A percentile compares a stretch with the other conserved stretches of the same genome.
phyloP scores from a whole-genome alignment of 2,888 invertebrate genomes.

The Drosophila ezoana region DNA sequence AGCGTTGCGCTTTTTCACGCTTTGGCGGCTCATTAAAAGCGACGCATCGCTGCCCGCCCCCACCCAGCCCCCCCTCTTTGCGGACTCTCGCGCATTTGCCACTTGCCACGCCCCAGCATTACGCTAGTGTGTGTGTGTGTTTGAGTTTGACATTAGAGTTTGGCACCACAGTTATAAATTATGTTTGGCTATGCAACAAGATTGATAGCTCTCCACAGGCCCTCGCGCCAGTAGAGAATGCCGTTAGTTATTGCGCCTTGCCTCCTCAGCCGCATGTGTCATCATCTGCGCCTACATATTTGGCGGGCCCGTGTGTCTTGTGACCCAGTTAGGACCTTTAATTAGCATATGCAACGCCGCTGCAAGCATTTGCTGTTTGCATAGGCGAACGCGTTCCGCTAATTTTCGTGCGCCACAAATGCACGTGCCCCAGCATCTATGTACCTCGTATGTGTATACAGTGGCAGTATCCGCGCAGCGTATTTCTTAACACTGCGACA shows the following conservation, averaged over 20 bases:
- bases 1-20: slow-evolving; percentile 77
- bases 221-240: slow-evolving; percentile 35
- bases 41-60: slow-evolving; percentile 27
- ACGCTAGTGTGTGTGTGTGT: slow-evolving; percentile 22
- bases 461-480: slow-evolving; percentile 8
- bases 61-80: slow-evolving; percentile 1
- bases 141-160: slow-evolving; percentile 34
- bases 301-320: slow-evolving; percentile 44
- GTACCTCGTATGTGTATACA: not conserved
- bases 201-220: slow-evolving; percentile 70
- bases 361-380: slow-evolving; percentile 36
- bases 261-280: slow-evolving; percentile 12
- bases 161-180: slow-evolving; percentile 69
- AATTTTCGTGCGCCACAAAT: slow-evolving; percentile 43
- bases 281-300: slow-evolving; percentile 46
- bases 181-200: slow-evolving; percentile 73
- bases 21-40: slow-evolving; percentile 77
- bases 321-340: slow-evolving; percentile 74
- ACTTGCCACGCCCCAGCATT: slow-evolving; percentile 53
- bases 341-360: slow-evolving; percentile 60
- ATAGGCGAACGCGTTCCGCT: slow-evolving; percentile 41
- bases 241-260: slow-evolving; percentile 51
- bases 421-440: slow-evolving; percentile 19
- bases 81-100: slow-evolving; percentile 14
- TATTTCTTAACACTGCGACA: slow-evolving; percentile 39